Conservation (phyloP, 2,888 invertebrate genomes). For the Harmothoe impar region DNA sequence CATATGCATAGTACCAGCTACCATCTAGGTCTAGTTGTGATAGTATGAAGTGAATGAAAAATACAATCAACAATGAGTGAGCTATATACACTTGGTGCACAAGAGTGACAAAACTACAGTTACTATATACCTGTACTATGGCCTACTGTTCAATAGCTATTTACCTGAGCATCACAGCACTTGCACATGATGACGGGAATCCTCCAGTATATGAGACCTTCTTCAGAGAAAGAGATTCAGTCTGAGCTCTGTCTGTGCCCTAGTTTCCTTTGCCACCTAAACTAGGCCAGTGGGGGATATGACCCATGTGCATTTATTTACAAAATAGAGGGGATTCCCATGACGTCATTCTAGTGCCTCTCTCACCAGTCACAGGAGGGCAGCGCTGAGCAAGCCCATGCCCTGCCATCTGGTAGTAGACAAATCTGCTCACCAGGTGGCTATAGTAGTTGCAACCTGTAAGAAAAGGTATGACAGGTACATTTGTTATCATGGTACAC, state of each 20-base stretch:
- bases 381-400: not conserved
- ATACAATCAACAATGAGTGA: too few species aligned
- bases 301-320: conserved; percentile 51
- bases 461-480: too few species aligned
- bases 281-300: not conserved
- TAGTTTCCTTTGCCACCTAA: not conserved
- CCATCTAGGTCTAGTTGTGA: too few species aligned
- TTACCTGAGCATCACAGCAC: conserved; percentile 70
- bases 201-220: not conserved
- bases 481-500: too few species aligned
- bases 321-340: conserved; percentile 13
- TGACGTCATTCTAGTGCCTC: not conserved
- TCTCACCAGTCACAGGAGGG: not conserved
- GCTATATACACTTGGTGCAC: too few species aligned
- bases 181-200: conserved; percentile 67
- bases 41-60: too few species aligned
- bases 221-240: not conserved
- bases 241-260: not conserved
- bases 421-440: too few species aligned
- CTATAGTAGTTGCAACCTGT: too few species aligned
- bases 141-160: too few species aligned
- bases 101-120: too few species aligned
- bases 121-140: too few species aligned
- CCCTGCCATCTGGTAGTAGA: not conserved
- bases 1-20: too few species aligned